Evolutionary conservation across 2,888 invertebrate genomes (phyloP).

Genomic region (Papilio demoleus): DNA sequence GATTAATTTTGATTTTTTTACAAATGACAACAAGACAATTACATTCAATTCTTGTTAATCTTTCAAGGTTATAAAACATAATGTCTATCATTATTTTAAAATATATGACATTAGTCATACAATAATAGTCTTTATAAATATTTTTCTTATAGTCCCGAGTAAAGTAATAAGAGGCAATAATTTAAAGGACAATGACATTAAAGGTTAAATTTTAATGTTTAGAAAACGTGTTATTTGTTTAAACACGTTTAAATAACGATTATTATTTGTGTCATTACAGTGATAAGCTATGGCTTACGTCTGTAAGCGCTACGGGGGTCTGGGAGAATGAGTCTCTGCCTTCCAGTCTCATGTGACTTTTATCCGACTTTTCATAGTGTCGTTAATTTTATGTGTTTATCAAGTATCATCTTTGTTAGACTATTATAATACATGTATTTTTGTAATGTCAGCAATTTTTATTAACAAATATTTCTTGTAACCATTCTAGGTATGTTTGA

Average conservation of each 20-base stretch:
- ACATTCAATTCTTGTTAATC: background rate
- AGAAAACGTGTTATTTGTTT: conserved; percentile 23
- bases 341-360: background rate
- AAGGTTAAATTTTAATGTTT: background rate
- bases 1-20: background rate
- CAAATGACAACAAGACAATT: no score
- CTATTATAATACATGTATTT: no score
- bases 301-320: conserved; percentile 36
- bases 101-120: background rate
- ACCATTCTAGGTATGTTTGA: no score
- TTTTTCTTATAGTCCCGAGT: background rate
- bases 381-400: conserved; percentile 32
- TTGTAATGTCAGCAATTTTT: no score
- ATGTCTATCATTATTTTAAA: background rate
- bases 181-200: conserved; percentile 9
- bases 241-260: conserved; percentile 26
- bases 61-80: background rate
- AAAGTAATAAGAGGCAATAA: background rate
- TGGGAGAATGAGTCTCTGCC: conserved; percentile 8
- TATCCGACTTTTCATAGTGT: background rate
- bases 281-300: conserved; percentile 34
- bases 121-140: background rate
- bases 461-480: no score
- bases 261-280: conserved; percentile 19
- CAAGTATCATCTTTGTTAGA: conserved; percentile 10